Evolutionary conservation across 2,797 vertebrate genomes (phyloP), one percentile per base, ranked within the genome.

Genomic region (Clarias laeviceps): DNA sequence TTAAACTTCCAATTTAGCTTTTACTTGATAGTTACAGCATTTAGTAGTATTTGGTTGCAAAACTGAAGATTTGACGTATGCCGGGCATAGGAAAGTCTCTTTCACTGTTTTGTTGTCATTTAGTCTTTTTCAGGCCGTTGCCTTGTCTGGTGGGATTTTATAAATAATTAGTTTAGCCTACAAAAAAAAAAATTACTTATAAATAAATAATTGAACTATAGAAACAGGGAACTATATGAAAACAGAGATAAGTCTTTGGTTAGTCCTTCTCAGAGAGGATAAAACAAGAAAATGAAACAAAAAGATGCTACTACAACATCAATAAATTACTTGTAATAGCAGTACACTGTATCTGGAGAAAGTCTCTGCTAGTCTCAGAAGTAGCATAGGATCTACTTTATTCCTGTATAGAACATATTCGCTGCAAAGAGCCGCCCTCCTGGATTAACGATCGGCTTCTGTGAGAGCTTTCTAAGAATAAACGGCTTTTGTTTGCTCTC

Each of bases 401-500:
- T 40, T 9, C 40, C 0, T 11, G 3, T 56, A 17, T 29, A 12
- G 50, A 29, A 74, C 14, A 57, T 22, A 56, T 57, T 2, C 6
- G 17, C 7, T 4, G 32, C 50, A 74, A 54, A 54, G 65, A 84
- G 82, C 64, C 61, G 78, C 20, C 59, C 24, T 78, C 29, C 5
- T 5, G 74, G 29, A 32, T 32, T 29, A 77, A 34, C 4, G 54
- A 77, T 57, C 57, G 54, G 5, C 27, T 66, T 18, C 40, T 29
- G 17, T 34, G 59, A 45, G 14, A 34, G 29, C 40, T 80, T 54
- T 37, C 54, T 32, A 12, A 29, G 80, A 32, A 80, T 24, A 84
- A 86, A 73, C 87, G 89, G 91, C 83, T 90, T 37, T 69, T 0
- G 74, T 59, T 84, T 57, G 64, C 61, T 84, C 61, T 64, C 37